phyloP scores from a whole-genome alignment of 92 coral and sea anemone genomes.

The Anthopleura xanthogrammica region DNA sequence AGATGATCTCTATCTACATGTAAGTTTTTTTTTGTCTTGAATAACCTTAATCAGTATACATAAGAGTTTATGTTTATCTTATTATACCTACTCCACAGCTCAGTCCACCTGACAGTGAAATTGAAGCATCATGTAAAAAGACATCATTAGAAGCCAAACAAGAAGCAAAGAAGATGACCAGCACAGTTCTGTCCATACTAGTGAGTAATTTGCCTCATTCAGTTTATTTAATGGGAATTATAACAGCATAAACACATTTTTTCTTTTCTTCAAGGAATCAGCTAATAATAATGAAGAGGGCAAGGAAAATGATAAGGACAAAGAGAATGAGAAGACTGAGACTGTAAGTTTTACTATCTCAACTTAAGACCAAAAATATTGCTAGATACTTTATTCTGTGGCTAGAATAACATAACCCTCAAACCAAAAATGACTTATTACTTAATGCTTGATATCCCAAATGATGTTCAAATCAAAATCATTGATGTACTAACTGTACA shows the following conservation, averaged over 20 bases:
- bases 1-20: slow-evolving; percentile 67
- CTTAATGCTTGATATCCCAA: neutral
- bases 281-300: slow-evolving; percentile 64
- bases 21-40: neutral
- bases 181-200: slow-evolving; percentile 76
- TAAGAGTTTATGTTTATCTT: too few species aligned
- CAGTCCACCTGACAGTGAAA: slow-evolving; percentile 82
- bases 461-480: slow-evolving; percentile 31
- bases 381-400: neutral
- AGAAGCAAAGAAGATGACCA: slow-evolving; percentile 88
- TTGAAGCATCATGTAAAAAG: slow-evolving; percentile 56
- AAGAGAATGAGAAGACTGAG: slow-evolving; percentile 66
- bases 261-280: slow-evolving; percentile 4
- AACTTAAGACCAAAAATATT: neutral
- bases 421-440: too few species aligned
- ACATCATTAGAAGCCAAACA: slow-evolving; percentile 80
- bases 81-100: slow-evolving; percentile 46
- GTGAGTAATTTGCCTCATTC: neutral
- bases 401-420: neutral
- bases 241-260: neutral
- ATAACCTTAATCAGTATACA: neutral
- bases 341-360: slow-evolving; percentile 32
- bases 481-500: slow-evolving; percentile 19
- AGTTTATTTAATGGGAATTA: neutral
- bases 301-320: slow-evolving; percentile 62